Percentiles rank a stretch among this genome's conserved stretches.
These are phyloP conservation scores for Solen grandis DNA, from an alignment of 1,140 invertebrate genomes.

Conservation along the genomic window DNA sequence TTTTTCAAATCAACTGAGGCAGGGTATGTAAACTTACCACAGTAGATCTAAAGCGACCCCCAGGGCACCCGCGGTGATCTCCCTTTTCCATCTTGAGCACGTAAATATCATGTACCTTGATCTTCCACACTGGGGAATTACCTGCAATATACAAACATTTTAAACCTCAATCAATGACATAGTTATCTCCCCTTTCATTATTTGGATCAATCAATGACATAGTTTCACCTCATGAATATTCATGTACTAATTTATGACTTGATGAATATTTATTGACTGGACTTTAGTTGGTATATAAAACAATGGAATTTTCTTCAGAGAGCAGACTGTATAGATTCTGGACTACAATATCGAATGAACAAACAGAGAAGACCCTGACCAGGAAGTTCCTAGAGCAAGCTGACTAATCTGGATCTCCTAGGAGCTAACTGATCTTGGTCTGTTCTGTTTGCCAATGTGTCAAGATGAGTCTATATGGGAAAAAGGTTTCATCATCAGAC, in stretches of 20 bases:
- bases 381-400: too few relatives aligned
- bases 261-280: too few relatives aligned
- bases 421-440: too few relatives aligned
- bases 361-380: too few relatives aligned
- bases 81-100: slow-evolving; percentile 63
- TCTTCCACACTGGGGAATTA: slow-evolving; percentile 51
- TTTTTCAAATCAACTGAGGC: background rate
- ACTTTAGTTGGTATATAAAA: too few relatives aligned
- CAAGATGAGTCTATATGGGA: too few relatives aligned
- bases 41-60: slow-evolving; percentile 54
- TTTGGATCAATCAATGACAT: background rate
- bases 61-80: slow-evolving; percentile 60
- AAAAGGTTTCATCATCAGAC: too few relatives aligned
- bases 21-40: slow-evolving; percentile 53
- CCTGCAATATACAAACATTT: slow-evolving; percentile 40
- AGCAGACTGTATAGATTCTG: too few relatives aligned
- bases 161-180: background rate
- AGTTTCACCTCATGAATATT: background rate
- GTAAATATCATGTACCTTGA: slow-evolving; percentile 52
- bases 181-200: background rate
- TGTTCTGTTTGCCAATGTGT: too few relatives aligned
- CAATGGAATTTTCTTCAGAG: too few relatives aligned
- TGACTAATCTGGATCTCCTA: too few relatives aligned
- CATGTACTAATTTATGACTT: background rate
- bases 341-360: too few relatives aligned